These are phyloP conservation scores for Oreortyx pictus DNA, from an alignment of 2,797 vertebrate species.

Conservation along the genomic window DNA sequence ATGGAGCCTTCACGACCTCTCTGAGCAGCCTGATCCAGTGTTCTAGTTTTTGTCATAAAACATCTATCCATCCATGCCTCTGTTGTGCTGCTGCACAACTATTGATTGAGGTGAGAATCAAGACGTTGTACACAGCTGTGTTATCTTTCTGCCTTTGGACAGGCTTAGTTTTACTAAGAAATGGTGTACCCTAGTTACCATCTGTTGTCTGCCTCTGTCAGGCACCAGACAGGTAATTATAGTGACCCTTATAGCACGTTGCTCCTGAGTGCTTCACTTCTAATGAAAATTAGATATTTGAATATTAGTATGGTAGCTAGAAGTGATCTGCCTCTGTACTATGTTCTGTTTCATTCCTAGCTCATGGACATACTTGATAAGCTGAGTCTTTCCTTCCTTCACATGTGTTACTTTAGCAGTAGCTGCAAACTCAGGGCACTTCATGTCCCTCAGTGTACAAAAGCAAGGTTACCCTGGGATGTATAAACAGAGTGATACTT, in stretches of 20 bases:
- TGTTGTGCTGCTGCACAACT: neutral
- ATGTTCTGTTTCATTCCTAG: neutral
- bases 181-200: neutral
- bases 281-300: neutral
- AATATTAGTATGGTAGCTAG: neutral
- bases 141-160: neutral
- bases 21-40: too few relatives aligned
- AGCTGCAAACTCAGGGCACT: neutral
- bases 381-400: neutral
- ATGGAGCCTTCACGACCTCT: too few relatives aligned
- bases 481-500: neutral
- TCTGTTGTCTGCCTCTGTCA: neutral
- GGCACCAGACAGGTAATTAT: neutral
- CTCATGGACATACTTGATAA: neutral
- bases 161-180: neutral
- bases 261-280: neutral
- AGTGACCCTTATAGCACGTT: neutral
- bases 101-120: neutral
- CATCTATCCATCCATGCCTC: neutral
- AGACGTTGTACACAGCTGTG: neutral
- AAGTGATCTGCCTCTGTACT: neutral
- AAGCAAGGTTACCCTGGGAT: neutral
- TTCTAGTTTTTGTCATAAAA: neutral
- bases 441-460: neutral
- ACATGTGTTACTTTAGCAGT: fast-evolving